phyloP scores from a whole-genome alignment of 1,140 invertebrate species.

The Caenorhabditis tropicalis region DNA sequence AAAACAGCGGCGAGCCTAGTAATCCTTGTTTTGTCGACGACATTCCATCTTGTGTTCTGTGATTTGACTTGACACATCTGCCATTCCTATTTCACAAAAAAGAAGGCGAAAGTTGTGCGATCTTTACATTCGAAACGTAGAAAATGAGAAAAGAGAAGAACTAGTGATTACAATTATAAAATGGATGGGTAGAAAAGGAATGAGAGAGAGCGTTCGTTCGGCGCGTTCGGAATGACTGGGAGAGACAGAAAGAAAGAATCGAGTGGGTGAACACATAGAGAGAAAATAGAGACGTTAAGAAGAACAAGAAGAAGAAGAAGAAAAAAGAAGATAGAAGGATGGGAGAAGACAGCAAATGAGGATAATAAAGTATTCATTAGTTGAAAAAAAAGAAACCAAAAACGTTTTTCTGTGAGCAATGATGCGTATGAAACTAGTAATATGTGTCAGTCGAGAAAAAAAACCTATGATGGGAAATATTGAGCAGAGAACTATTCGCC shows the following conservation, averaged over 20 bases:
- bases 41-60: not conserved
- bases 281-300: not conserved
- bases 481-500: not conserved
- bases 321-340: not conserved
- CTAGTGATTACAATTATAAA: conserved; percentile 41
- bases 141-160: not conserved
- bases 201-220: conserved; percentile 29
- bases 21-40: conserved; percentile 11
- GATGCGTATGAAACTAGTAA: not conserved
- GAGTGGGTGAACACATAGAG: not conserved
- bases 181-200: conserved; percentile 9
- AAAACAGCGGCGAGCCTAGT: not conserved
- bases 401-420: not conserved
- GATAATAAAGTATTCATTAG: not conserved
- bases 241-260: not conserved
- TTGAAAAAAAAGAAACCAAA: not conserved
- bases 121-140: no score
- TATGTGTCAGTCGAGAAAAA: not conserved
- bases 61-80: conserved; percentile 6
- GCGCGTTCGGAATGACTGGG: not conserved
- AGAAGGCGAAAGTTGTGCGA: not conserved
- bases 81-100: not conserved
- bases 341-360: not conserved
- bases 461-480: not conserved
- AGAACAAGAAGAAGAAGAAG: not conserved